Base-by-base conservation (phyloP, 1,140 invertebrate genomes). In the Lethrus apterus region DNA sequence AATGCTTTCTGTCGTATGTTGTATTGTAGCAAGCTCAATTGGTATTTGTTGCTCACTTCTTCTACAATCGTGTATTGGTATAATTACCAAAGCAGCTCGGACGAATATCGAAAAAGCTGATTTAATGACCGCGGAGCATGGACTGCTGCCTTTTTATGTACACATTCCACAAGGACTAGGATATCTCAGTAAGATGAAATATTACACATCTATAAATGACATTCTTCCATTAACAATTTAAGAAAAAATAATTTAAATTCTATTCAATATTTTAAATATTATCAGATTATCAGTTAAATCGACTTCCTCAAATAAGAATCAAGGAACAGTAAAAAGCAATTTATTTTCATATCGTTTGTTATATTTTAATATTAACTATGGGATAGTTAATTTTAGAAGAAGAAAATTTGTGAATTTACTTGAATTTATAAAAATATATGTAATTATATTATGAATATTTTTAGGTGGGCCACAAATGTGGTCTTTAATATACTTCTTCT, bases 141-240 rank as follows among this genome's bases (percentile, higher is more conserved):
- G 29, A 2, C 11, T 19, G 11, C 14, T 9, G 1, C 11, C 19
- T 29, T 29, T 24, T 2, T 42, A 26, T 29, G 24, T 42, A 1
- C 4, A 18, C 3, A 42, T 42, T 42, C 40, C 40, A 0, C 40
- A 42, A 26, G 23, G 40, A 7, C 11, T 42, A 29, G 40, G 40
- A 10, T 42, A 42, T 26, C 15, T 42, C 3, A 26, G 35, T 38
- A 38, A 38, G 18, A n/a, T n/a, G n/a, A n/a, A n/a, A n/a, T n/a
- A n/a, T n/a, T n/a, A n/a, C n/a, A n/a, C n/a, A n/a, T n/a, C n/a
- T n/a, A n/a, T n/a, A n/a, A n/a, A n/a, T n/a, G n/a, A n/a, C n/a
- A n/a, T n/a, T n/a, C n/a, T n/a, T n/a, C n/a, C n/a, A n/a, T n/a
- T n/a, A n/a, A n/a, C n/a, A n/a, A n/a, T n/a, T n/a, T n/a, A n/a